A percentile compares a stretch with the other conserved stretches of the same genome.
Conservation (phyloP, 2,113 vertebrate genomes). For the Nettapus auritus region DNA sequence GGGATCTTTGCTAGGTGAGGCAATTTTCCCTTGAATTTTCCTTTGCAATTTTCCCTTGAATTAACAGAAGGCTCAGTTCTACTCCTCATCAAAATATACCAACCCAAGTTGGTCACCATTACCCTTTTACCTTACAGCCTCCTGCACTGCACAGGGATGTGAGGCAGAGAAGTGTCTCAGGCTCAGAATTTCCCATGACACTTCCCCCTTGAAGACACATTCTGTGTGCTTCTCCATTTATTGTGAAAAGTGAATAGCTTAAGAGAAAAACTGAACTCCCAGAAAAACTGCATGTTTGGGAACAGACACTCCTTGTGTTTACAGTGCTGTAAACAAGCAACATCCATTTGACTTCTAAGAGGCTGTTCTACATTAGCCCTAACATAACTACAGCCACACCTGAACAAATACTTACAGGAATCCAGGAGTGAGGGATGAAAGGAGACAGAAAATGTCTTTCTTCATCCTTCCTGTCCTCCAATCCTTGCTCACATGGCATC, state of each 20-base stretch:
- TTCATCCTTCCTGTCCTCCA: neutral
- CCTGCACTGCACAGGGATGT: neutral
- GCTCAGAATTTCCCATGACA: neutral
- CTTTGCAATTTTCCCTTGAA: neutral
- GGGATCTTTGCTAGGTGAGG: neutral
- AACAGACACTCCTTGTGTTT: neutral
- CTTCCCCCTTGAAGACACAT: neutral
- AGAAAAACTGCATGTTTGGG: neutral
- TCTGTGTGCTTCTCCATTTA: neutral
- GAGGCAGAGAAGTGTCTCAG: neutral
- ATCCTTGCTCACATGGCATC: neutral
- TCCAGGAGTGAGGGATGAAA: neutral
- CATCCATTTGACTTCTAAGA: neutral
- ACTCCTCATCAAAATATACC: neutral
- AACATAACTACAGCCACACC: neutral
- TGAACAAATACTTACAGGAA: neutral
- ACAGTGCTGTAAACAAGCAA: neutral
- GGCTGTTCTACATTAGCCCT: neutral
- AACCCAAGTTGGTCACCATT: neutral
- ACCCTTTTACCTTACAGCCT: neutral
- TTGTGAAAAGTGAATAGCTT: neutral
- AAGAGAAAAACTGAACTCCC: neutral
- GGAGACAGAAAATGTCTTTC: neutral
- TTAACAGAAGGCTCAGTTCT: fast-evolving
- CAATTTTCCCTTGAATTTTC: too few species aligned